phyloP scores from a whole-genome alignment of 2,888 invertebrate genomes.

The Pandemis heparana region DNA sequence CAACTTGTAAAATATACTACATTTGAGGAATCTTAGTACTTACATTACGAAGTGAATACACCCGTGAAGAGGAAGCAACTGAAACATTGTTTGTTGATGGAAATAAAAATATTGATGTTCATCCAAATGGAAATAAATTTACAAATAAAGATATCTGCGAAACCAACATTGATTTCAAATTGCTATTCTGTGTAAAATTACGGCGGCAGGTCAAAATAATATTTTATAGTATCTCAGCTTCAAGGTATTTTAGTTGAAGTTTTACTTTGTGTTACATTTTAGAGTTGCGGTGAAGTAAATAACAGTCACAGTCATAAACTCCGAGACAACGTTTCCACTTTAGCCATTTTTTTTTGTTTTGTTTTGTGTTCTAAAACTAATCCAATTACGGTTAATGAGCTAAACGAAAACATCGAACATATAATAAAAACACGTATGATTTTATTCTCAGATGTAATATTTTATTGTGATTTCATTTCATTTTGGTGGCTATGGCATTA shows the following conservation, averaged over 20 bases:
- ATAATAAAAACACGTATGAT: no score
- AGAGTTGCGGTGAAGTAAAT: neutral
- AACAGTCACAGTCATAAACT: neutral
- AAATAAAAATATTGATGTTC: constrained; percentile 39
- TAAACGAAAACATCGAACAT: no score
- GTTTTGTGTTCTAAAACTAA: neutral
- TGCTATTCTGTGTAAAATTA: constrained; percentile 30
- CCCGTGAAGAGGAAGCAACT: constrained; percentile 14
- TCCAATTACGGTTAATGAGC: no score
- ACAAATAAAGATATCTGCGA: constrained; percentile 32
- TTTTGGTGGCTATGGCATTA: no score
- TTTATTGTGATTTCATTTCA: no score
- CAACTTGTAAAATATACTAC: neutral
- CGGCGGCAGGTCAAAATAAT: constrained; percentile 17
- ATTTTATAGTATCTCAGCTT: constrained; percentile 8
- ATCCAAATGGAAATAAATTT: constrained; percentile 36
- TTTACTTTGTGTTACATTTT: constrained; percentile 7
- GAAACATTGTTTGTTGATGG: constrained; percentile 31
- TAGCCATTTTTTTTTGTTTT: neutral
- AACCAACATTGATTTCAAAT: constrained; percentile 39
- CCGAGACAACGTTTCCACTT: neutral
- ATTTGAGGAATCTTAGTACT: constrained; percentile 6
- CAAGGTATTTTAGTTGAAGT: neutral
- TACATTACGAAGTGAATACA: constrained; percentile 33
- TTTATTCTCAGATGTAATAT: no score